Evolutionary conservation across 1,140 invertebrate species (phyloP), one percentile per base, ranked within the genome.

Genomic region (Calephelis virginiensis): DNA sequence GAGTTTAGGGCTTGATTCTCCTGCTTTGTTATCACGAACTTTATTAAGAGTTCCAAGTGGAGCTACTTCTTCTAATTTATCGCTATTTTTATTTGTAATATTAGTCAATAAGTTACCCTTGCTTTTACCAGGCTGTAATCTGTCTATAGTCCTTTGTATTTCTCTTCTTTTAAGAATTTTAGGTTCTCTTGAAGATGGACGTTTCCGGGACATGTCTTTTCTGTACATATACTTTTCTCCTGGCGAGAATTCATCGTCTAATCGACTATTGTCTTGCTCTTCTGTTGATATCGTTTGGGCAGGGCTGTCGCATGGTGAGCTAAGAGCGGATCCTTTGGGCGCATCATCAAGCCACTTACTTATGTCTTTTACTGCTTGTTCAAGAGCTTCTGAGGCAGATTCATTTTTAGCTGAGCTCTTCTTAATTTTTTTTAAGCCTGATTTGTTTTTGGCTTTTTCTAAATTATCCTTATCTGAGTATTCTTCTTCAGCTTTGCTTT

Each of bases 331-430:
- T 62, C 94, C 93, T 69, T 94, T 94, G 0, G 96, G 96, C 5
- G 96, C 94, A 73, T 97, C 96, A 80, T 97, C 96, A 53, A 97
- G 86, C 96, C 96, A 97, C 79, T 96, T 96, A 77, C 96, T 97
- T 28, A 97, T 96, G 81, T 97, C 96, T 93, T 97, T 96, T 6
- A 97, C 91, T 17, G 96, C 96, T 91, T 97, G 95, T 84, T 97
- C 96, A 5, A 97, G 87, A 0, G 96, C 96, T 69, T 96, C 95
- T 66, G 96, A 94, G 8, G 94, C 94, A 8, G 94, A 93, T 71
- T 92, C 92, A 76, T 92, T 94, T 75, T 92, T 93, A 10, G 89
- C 86, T 2, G 81, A 75, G 74, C 77, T 88, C 63, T 85, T 86
- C 64, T 87, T 89, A 5, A 70, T 63, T 70, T 77, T 86, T 64